Evolutionary conservation across 2,113 vertebrate genomes (phyloP).

Genomic region (Ginglymostoma cirratum): DNA sequence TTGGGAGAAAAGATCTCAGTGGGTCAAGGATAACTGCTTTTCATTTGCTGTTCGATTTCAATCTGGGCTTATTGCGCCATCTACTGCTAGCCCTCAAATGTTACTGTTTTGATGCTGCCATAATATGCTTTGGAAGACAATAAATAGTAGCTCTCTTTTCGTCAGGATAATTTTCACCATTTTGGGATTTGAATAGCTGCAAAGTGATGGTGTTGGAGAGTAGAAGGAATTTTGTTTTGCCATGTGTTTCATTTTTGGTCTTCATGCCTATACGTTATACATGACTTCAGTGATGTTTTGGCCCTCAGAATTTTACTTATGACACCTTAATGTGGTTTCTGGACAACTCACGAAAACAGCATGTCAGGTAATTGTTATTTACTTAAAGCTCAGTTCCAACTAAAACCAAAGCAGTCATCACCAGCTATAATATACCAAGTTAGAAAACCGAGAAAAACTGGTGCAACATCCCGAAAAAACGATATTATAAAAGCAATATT

Average conservation of each 20-base stretch:
- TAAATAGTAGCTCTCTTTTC: not conserved
- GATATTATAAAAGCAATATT: not conserved
- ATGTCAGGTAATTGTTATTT: not conserved
- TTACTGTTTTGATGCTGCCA: not conserved
- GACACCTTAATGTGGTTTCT: not conserved
- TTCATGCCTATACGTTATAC: not conserved
- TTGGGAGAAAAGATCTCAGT: no score
- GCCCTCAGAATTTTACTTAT: not conserved
- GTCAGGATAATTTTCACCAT: not conserved
- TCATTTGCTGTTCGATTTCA: not conserved
- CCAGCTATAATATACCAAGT: not conserved
- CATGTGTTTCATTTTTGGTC: not conserved
- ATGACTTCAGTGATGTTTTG: not conserved
- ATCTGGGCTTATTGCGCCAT: not conserved
- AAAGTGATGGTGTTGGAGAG: no score
- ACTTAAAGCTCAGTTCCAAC: not conserved
- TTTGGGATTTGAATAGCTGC: no score
- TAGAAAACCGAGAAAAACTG: not conserved
- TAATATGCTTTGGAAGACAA: not conserved
- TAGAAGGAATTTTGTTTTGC: no score
- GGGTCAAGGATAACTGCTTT: no score
- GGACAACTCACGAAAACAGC: not conserved
- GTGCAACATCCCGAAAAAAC: not conserved
- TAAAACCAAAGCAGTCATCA: not conserved
- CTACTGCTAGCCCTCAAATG: not conserved